These are phyloP conservation scores for Pollimyrus isidori DNA, from an alignment of 2,113 vertebrate genomes.

Conservation along the genomic window DNA sequence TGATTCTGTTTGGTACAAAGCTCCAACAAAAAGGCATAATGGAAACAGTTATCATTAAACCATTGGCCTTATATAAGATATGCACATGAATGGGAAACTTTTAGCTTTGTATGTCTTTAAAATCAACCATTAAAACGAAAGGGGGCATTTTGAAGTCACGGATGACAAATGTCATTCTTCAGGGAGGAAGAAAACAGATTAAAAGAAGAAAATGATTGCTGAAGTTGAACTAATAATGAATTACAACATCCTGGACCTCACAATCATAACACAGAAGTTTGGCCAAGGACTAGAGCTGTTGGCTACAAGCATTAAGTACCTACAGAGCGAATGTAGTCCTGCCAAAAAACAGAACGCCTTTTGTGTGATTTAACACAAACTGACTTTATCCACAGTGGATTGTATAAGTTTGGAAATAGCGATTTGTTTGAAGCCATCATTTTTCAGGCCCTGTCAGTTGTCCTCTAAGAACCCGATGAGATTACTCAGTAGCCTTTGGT, in stretches of 20 bases:
- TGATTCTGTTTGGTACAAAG: neutral
- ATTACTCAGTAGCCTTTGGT: neutral
- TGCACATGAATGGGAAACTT: neutral
- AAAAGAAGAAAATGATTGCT: neutral
- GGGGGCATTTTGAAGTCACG: neutral
- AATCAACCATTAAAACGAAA: neutral
- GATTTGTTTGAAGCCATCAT: conserved; percentile 3
- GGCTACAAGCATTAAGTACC: neutral
- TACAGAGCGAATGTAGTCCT: neutral
- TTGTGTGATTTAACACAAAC: neutral
- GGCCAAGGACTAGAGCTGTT: neutral
- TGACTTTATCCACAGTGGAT: neutral
- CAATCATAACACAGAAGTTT: neutral
- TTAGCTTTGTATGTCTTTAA: conserved; percentile 1
- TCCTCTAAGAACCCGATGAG: neutral
- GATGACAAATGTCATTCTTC: neutral
- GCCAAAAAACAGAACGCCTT: neutral
- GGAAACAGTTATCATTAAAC: neutral
- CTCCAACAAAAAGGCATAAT: neutral
- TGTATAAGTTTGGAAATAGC: neutral
- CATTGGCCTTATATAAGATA: neutral
- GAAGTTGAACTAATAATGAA: conserved; percentile 9
- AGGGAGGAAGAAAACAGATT: conserved; percentile 2
- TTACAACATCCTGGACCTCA: neutral
- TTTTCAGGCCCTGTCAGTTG: neutral